phyloP scores from a whole-genome alignment of 2,888 invertebrate genomes.

The Catotricha subobsoleta region DNA sequence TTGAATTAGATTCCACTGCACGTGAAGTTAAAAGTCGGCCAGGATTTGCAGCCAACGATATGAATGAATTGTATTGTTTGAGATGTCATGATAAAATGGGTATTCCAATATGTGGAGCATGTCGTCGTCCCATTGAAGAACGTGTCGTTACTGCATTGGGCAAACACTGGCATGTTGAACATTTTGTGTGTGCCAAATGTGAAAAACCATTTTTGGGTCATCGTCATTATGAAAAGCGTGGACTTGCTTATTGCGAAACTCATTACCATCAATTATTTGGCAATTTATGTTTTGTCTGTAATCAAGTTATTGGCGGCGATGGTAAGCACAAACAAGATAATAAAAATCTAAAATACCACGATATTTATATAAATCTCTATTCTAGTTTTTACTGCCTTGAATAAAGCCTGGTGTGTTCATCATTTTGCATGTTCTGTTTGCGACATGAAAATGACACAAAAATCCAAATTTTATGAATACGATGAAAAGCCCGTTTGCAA shows the following conservation, averaged over 20 bases:
- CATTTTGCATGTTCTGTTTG: conserved; percentile 97
- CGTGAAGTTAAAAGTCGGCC: conserved; percentile 86
- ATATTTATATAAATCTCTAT: conserved; percentile 11
- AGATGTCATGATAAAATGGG: conserved; percentile 99
- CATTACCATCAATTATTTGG: conserved; percentile 99
- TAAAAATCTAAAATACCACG: not conserved
- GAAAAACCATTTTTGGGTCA: conserved; percentile 99
- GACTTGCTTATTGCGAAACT: conserved; percentile 95
- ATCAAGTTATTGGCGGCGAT: conserved; percentile 94
- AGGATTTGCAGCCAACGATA: conserved; percentile 76
- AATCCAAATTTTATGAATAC: conserved; percentile 97
- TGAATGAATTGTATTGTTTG: conserved; percentile 92
- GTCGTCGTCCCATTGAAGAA: conserved; percentile 96
- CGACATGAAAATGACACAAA: conserved; percentile 88
- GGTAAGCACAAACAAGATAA: conserved; percentile 40
- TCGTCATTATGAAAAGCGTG: conserved; percentile 97
- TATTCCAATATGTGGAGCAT: conserved; percentile 99
- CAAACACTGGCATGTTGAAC: conserved; percentile 98
- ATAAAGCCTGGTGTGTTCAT: conserved; percentile 98
- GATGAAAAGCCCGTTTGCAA: conserved; percentile 97
- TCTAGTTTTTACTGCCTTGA: conserved; percentile 89
- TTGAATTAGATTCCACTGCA: conserved; percentile 88
- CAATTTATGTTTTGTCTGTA: conserved; percentile 96
- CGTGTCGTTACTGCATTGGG: conserved; percentile 95
- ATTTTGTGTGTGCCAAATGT: conserved; percentile 98